phyloP scores from a whole-genome alignment of 2,888 invertebrate species.

The Platycnemis pennipes region DNA sequence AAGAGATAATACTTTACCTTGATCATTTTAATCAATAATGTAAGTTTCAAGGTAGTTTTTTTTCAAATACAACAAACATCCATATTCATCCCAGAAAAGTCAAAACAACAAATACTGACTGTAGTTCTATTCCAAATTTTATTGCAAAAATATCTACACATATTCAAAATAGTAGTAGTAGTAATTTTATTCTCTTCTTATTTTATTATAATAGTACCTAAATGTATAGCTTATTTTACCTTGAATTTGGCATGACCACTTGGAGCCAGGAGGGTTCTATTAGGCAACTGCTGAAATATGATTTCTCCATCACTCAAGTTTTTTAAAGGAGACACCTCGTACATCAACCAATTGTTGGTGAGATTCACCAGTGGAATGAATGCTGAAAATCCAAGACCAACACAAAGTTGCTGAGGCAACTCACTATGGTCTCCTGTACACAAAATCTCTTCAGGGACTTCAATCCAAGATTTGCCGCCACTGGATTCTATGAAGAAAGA shows the following conservation, averaged over 20 bases:
- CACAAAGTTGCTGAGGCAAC: conserved; percentile 13
- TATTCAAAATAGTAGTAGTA: no score
- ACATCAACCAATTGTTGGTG: conserved; percentile 40
- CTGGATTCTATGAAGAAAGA: background rate
- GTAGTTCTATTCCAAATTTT: no score
- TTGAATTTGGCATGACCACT: conserved; percentile 25
- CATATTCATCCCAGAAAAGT: no score
- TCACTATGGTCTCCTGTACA: background rate
- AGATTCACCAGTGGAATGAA: conserved; percentile 28
- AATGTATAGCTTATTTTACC: background rate
- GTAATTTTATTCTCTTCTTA: no score
- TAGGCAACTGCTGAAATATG: conserved; percentile 20
- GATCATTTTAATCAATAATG: no score
- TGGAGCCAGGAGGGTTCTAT: conserved; percentile 33
- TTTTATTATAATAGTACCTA: background rate
- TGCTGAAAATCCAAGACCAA: conserved; percentile 46
- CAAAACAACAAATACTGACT: no score
- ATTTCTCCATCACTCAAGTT: background rate
- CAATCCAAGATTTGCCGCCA: conserved; percentile 4
- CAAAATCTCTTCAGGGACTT: conserved; percentile 47
- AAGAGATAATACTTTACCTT: no score
- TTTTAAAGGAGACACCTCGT: conserved; percentile 17
- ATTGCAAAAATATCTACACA: no score
- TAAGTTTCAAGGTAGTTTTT: no score
- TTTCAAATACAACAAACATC: no score